Evolutionary conservation across 2,113 vertebrate species (phyloP), one percentile per base, ranked within the genome.

Genomic region (Climacteris rufus): DNA sequence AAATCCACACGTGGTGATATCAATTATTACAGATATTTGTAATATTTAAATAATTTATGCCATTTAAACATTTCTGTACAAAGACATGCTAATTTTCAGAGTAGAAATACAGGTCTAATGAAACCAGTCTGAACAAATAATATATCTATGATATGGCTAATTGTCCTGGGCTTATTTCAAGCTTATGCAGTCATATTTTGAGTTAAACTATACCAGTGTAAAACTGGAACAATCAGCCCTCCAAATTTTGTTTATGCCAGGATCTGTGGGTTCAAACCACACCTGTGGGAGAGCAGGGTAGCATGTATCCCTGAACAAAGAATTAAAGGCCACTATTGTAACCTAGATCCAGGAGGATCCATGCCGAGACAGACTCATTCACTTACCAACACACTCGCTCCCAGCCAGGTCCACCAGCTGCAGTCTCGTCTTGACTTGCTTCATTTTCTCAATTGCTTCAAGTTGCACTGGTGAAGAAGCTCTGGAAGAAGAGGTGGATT

Each of bases 371-470:
- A 75, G 44, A 19, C 9, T 14, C 0, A 1, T 35, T 57, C 4
- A 1, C 98, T 97, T 94, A 99, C 99, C 98, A 0, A 94, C 97
- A 82, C 98, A 98, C 96, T 99, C 98, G 0, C 98, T 99, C 42
- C 99, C 98, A 2, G 98, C 98, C 93, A 99, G 97, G 94, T 99
- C 98, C 93, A 99, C 98, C 70, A 99, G 97, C 96, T 98, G 98
- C 93, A 99, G 92, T 77, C 96, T 98, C 13, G 98, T 98, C 89
- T 40, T 97, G 89, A 97, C 94, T 22, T 87, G 95, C 40, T 86
- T 94, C 3, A 3, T 15, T 37, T 37, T 87, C 47, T 91, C 95
- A 10, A 20, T 12, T 21, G 61, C 63, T 44, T 94, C 90, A 23
- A 65, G 37, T 5, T 94, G 85, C 30, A 37, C 39, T 25, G 49